Evolutionary conservation across 2,113 vertebrate genomes (phyloP), one percentile per base, ranked within the genome.

Genomic region (Meles meles): DNA sequence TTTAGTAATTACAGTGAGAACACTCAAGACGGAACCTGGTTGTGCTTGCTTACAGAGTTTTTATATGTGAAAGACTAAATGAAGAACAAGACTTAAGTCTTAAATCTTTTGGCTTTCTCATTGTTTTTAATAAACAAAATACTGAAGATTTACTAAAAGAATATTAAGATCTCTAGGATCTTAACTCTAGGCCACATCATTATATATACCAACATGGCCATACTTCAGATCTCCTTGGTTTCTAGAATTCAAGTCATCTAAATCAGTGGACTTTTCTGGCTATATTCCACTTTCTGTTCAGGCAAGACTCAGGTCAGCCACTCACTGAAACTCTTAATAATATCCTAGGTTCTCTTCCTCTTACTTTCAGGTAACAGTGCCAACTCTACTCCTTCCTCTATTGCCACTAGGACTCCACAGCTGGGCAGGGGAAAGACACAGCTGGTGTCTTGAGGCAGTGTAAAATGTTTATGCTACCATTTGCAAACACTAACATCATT

Each of bases 1-100:
- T 59, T 80, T 77, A 44, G 55, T 97, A 93, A 98, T 96, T 97
- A 90, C 7, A 93, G 86, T 79, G 93, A 77, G 44, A 85, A 94
- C 39, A 72, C 44, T 57, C 96, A 57, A 65, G 77, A 20, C 29
- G 81, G 71, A 65, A 57, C 31, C 88, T 84, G 82, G 3, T 21
- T 88, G 57, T 79, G 21, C 55, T 94, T 81, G 85, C 96, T 90
- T 52, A 69, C 29, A 25, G 71, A 59, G 59, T 71, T 90, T 96
- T 84, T 86, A 63, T 47, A 67, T 6, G 29, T 37, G 52, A 90
- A 96, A 95, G 61, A n/a, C n/a, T 67, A 52, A 92, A 90, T 18
- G 49, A 39, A 59, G 77, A 93, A 87, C 55, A 81, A 74, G 49
- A 74, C 27, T 47, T 39, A 65, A 23, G 29, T 27, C 47, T 93